Evolutionary conservation across 2,888 invertebrate species (phyloP).

Genomic region (Eledone cirrhosa): DNA sequence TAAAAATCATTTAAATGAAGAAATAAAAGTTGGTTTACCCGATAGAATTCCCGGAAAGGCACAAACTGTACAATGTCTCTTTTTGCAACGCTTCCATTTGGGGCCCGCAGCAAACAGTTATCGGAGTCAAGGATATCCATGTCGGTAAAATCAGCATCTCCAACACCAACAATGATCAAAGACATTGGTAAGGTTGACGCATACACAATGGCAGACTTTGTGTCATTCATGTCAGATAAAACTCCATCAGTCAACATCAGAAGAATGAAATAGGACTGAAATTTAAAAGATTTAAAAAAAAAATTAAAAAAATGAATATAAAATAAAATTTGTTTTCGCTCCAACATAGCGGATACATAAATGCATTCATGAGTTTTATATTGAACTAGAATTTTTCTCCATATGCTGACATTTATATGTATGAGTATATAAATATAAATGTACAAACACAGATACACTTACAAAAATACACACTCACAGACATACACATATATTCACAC

Average conservation of each 20-base stretch:
- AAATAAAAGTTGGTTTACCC: slow-evolving; percentile 46
- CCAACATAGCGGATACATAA: no score
- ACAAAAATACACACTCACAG: no score
- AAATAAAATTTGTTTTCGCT: no score
- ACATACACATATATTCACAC: no score
- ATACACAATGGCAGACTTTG: slow-evolving; percentile 59
- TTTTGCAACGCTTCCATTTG: slow-evolving; percentile 52
- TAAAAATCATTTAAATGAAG: no score
- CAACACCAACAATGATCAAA: slow-evolving; percentile 65
- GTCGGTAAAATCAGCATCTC: slow-evolving; percentile 62
- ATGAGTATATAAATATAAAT: no score
- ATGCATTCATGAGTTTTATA: no score
- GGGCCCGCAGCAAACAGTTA: slow-evolving; percentile 58
- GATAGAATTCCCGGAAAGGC: slow-evolving; percentile 61
- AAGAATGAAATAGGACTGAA: slow-evolving; percentile 63
- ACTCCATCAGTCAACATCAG: slow-evolving; percentile 64
- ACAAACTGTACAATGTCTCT: slow-evolving; percentile 67
- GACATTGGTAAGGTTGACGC: slow-evolving; percentile 65
- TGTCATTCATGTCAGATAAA: slow-evolving; percentile 62
- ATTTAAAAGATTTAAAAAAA: slow-evolving; percentile 4
- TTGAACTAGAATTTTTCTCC: no score
- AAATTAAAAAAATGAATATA: no score
- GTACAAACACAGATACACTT: no score
- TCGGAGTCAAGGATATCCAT: slow-evolving; percentile 65
- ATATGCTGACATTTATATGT: no score